Base-by-base conservation (phyloP, 1,140 invertebrate genomes). In the Episyrphus balteatus region DNA sequence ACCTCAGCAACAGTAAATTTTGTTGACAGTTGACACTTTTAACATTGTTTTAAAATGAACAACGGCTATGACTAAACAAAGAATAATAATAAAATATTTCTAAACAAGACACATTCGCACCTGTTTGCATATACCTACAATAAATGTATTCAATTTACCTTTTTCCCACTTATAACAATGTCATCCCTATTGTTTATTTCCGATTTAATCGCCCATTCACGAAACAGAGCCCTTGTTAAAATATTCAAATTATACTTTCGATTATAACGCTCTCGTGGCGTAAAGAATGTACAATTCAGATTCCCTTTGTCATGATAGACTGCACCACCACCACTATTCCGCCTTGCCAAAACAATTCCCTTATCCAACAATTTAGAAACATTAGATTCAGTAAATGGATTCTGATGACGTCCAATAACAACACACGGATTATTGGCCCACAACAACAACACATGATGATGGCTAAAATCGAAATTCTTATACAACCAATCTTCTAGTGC, bases 291-390 rank as follows among this genome's bases (percentile, higher is more conserved):
- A 43, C 92, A 74, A 72, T 97, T 98, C 0, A 98, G 69, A 73
- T 95, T 96, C 37, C 92, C 93, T 50, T 76, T 59, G 70, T 98
- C 95, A 69, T 99, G 94, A 69, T 92, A 99, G 15, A 98, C 92
- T 14, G 92, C 86, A 10, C 92, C 93, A 48, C 95, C 96, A n/a
- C 92, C 94, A 69, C 92, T 96, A 58, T 92, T 89, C 15, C 94
- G 75, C 43, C 95, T 75, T 1, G 84, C 94, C 14, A 97, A 55
- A 2, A 76, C 66, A 39, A 94, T 79, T 14, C 77, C 78, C 18
- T 75, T 69, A 31, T 80, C 74, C 40, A 74, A 62, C 17, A 84
- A 55, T 31, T 71, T 73, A 3, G 77, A 70, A 1, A 90, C 66
- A 63, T 96, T 88, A 2, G 85, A 82, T 70, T 99, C 95, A 15